Evolutionary conservation across 1,140 invertebrate genomes (phyloP).

Genomic region (Bradysia coprophila): DNA sequence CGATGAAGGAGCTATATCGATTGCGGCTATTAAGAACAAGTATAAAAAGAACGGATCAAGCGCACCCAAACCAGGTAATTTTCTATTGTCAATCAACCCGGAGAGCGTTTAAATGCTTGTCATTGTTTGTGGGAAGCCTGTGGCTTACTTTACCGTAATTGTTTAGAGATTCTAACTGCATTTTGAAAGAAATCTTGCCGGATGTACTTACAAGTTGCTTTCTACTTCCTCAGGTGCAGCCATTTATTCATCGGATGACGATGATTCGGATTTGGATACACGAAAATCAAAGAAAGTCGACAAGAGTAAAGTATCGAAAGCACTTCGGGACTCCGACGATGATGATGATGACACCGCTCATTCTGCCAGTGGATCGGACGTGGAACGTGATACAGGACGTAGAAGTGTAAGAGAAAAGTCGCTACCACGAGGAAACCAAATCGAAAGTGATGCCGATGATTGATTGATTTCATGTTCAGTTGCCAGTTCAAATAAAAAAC

Average conservation of each 20-base stretch:
- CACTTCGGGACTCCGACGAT: conserved; percentile 60
- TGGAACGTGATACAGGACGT: neutral
- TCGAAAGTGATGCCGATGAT: neutral
- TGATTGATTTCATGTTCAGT: too few relatives aligned
- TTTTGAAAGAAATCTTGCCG: neutral
- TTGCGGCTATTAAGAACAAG: conserved; percentile 88
- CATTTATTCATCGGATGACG: conserved; percentile 85
- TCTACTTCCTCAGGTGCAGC: conserved; percentile 33
- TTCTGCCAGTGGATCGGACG: conserved; percentile 6
- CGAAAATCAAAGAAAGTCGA: conserved; percentile 51
- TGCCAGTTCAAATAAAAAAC: too few relatives aligned
- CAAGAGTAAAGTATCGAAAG: conserved; percentile 62
- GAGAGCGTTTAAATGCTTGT: conserved; percentile 5
- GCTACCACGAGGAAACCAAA: neutral
- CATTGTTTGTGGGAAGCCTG: conserved; percentile 3
- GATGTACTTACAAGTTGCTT: conserved; percentile 2
- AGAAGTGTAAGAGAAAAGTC: neutral
- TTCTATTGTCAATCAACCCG: conserved; percentile 6
- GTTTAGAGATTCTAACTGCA: conserved; percentile 2
- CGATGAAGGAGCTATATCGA: conserved; percentile 76
- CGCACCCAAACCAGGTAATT: conserved; percentile 22
- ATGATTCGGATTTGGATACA: conserved; percentile 75
- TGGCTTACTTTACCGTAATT: too few relatives aligned
- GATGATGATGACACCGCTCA: conserved; percentile 22
- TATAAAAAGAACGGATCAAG: conserved; percentile 49